Percentiles rank a stretch among this genome's conserved stretches.
These are phyloP conservation scores for Calyptomena viridis DNA, from an alignment of 2,113 vertebrate genomes.

Conservation along the genomic window DNA sequence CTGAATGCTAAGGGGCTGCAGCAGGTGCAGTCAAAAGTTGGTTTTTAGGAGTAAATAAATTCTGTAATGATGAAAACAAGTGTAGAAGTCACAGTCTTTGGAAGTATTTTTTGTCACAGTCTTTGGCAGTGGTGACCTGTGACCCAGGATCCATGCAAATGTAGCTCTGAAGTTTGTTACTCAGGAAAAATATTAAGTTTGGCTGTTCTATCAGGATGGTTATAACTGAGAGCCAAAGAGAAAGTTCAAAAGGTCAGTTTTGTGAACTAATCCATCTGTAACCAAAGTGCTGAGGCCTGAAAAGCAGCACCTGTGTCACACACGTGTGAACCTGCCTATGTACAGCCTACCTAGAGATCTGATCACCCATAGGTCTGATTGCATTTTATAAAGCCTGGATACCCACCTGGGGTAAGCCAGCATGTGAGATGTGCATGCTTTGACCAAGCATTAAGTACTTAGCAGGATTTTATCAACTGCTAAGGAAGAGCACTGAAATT, in stretches of 20 bases:
- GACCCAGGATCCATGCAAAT: background rate
- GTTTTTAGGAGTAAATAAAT: background rate
- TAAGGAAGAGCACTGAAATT: background rate
- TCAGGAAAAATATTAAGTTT: background rate
- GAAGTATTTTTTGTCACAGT: background rate
- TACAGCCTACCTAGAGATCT: background rate
- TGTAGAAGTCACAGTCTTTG: background rate
- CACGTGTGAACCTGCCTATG: background rate
- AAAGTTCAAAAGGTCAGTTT: background rate
- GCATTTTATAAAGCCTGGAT: background rate
- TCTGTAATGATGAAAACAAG: background rate
- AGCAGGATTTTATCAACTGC: background rate
- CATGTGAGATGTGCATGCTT: background rate
- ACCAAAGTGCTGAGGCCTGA: background rate
- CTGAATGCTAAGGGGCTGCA: background rate
- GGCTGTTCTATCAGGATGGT: background rate
- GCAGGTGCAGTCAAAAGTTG: background rate
- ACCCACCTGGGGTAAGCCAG: background rate
- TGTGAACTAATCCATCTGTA: background rate
- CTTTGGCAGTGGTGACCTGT: background rate
- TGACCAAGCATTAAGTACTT: background rate
- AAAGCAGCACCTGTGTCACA: background rate
- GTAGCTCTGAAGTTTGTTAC: background rate
- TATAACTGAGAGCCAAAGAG: background rate
- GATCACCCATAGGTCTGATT: accelerated